Base-by-base conservation (phyloP, 2,113 vertebrate species). In the Toxotes chatareus region DNA sequence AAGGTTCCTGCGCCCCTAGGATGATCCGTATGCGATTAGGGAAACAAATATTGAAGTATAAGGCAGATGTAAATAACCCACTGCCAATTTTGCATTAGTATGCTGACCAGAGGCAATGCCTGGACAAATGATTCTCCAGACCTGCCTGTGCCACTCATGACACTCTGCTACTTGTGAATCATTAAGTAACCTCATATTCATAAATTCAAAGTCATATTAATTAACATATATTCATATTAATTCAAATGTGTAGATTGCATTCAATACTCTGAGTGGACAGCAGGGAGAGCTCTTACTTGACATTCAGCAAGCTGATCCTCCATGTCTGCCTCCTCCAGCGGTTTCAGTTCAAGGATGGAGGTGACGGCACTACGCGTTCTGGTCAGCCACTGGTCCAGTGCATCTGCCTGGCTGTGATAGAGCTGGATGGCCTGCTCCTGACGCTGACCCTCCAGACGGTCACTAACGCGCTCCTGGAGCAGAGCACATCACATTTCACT, bases 281-380 rank as follows among this genome's bases (percentile, higher is more conserved):
- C 56, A 89, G 83, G 46, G 77, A 88, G 81, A 31, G 73, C 68
- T 40, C 82, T 90, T 93, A 99, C 98, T 96, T 99, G 97, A 88
- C 97, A 99, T 69, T 97, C 96, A 55, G 93, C 91, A 14, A 99
- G 95, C 88, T 98, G 97, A 40, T 96, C 94, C 83, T 99, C 97
- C 95, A 96, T 96, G 71, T 97, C 96, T 72, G 95, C 91, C 42
- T 97, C 96, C 21, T 96, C 96, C 56, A 91, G 79, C 21, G 76
- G 69, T 44, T 90, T 59, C 5, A 93, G 80, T 56, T 94, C 88
- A 2, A 97, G 88, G 2, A 97, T 16, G 5, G 82, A 89, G 56
- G 93, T 93, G 47, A 97, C 88, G 0, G 94, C 93, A n/a, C 95
- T 93, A 47, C 94, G 96, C 0, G 95, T 96, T 63, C 68, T 94